Percentiles rank a stretch among this genome's conserved stretches.
phyloP scores from a whole-genome alignment of 2,113 vertebrate genomes.

The Caloenas nicobarica region DNA sequence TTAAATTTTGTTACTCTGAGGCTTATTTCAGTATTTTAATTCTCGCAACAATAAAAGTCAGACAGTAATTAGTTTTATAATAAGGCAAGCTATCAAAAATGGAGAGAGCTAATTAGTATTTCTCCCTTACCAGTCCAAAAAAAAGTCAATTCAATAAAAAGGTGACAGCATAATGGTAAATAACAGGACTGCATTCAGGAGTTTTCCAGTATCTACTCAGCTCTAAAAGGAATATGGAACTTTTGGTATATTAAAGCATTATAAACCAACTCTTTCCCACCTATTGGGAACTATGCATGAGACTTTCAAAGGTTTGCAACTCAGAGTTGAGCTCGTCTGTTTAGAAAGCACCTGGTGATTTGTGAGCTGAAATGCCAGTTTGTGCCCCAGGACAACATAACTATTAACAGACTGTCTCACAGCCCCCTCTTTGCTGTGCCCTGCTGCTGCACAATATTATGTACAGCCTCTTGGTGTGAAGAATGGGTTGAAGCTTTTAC shows the following conservation, averaged over 20 bases:
- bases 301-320: background rate
- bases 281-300: background rate
- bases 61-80: constrained; percentile 57
- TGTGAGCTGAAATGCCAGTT: background rate
- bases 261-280: background rate
- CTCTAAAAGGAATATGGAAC: background rate
- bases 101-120: constrained; percentile 21
- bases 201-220: background rate
- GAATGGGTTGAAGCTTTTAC: background rate
- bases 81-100: constrained; percentile 25
- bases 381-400: background rate
- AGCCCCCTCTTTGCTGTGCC: background rate
- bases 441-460: background rate
- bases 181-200: background rate
- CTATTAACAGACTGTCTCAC: background rate
- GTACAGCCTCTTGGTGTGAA: background rate
- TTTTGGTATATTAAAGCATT: background rate
- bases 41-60: constrained; percentile 47
- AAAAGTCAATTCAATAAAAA: background rate
- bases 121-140: background rate
- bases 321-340: background rate
- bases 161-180: background rate
- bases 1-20: constrained; percentile 19
- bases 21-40: constrained; percentile 5
- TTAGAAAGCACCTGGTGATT: background rate